Evolutionary conservation across 2,888 invertebrate genomes (phyloP).

Genomic region (Steinernema carpocapsae): DNA sequence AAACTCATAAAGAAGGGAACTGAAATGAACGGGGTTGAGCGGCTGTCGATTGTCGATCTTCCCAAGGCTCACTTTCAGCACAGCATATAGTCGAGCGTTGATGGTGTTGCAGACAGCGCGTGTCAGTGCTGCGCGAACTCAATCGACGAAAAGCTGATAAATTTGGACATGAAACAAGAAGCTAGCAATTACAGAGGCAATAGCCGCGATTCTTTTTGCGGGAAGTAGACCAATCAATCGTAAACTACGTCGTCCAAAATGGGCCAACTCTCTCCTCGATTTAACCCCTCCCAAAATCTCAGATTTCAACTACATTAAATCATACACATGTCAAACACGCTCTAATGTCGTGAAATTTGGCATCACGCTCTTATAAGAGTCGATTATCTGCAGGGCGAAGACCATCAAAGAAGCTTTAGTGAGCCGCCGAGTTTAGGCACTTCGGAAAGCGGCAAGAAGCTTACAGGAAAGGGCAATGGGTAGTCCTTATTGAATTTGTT

Average conservation of each 20-base stretch:
- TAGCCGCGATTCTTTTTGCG: constrained; percentile 34
- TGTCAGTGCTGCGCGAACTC: constrained; percentile 32
- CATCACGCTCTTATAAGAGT: constrained; percentile 15
- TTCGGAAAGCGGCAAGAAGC: constrained; percentile 9
- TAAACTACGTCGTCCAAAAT: constrained; percentile 23
- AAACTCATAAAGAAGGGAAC: constrained; percentile 20
- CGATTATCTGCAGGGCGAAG: background rate
- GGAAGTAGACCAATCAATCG: constrained; percentile 31
- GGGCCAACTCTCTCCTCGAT: constrained; percentile 29
- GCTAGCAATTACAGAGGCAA: constrained; percentile 32
- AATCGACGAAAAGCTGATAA: constrained; percentile 32
- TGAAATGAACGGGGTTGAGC: background rate
- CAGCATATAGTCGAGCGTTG: constrained; percentile 28
- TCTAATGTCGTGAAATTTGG: constrained; percentile 33
- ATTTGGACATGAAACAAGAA: constrained; percentile 34
- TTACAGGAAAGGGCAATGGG: constrained; percentile 32
- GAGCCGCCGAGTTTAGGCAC: background rate
- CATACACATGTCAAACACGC: constrained; percentile 33
- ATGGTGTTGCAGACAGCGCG: constrained; percentile 32
- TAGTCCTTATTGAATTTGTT: constrained; percentile 28
- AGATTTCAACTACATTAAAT: constrained; percentile 34
- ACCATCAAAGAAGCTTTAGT: background rate
- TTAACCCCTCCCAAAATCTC: constrained; percentile 34
- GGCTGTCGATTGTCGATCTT: background rate
- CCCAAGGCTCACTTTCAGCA: constrained; percentile 24